These are phyloP conservation scores for Acropternis orthonyx DNA, from an alignment of 2,797 vertebrate genomes.

Conservation along the genomic window DNA sequence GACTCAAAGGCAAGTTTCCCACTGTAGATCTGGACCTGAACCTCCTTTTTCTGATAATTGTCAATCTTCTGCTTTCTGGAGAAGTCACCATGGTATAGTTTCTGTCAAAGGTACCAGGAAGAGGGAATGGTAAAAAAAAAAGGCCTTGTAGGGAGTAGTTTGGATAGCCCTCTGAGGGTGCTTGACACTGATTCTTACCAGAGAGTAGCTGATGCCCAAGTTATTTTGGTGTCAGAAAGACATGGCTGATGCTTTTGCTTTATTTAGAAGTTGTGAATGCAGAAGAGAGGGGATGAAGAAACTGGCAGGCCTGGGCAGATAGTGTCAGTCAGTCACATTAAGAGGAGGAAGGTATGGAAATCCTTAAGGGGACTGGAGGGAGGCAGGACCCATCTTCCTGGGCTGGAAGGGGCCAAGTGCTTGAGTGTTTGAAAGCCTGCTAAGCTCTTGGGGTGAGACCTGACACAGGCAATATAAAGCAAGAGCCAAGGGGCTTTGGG, in stretches of 20 bases:
- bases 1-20: not conserved
- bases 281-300: not conserved
- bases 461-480: not conserved
- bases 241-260: not conserved
- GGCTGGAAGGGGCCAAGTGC: not conserved
- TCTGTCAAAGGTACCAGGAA: not conserved
- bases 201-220: not conserved
- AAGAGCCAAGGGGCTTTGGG: not conserved
- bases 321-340: not conserved
- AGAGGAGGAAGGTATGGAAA: not conserved
- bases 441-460: not conserved
- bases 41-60: not conserved
- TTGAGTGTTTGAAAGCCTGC: not conserved
- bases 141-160: accelerated
- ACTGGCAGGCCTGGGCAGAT: not conserved
- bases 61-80: not conserved
- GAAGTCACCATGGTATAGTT: not conserved
- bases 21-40: not conserved
- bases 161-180: not conserved
- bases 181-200: not conserved
- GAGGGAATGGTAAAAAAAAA: not conserved
- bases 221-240: not conserved
- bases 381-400: not conserved
- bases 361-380: not conserved
- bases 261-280: constrained; percentile 26